Evolutionary conservation across 2,888 invertebrate genomes (phyloP).

Genomic region (Acanthosepion pharaonis): DNA sequence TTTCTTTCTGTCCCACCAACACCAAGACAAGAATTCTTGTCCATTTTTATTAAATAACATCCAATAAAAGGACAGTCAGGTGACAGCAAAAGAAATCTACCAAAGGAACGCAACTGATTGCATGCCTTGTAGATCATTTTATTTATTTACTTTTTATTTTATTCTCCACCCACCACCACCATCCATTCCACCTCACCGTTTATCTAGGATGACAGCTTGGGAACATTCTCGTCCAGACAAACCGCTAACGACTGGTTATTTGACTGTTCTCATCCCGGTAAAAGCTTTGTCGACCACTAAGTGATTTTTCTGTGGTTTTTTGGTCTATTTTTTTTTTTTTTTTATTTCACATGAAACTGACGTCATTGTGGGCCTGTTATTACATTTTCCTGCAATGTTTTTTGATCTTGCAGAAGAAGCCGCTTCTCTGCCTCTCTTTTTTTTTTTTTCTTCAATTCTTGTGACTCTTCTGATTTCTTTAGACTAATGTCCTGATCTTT

Average conservation of each 20-base stretch:
- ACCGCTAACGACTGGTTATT: background rate
- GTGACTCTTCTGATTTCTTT: conserved; percentile 15
- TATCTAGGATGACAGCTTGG: conserved; percentile 33
- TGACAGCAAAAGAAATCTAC: background rate
- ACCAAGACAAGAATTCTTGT: background rate
- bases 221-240: conserved; percentile 33
- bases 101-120: background rate
- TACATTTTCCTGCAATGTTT: background rate
- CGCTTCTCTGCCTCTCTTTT: background rate
- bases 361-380: background rate
- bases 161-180: background rate
- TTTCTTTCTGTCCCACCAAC: background rate
- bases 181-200: background rate
- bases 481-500: background rate
- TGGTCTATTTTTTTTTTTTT: background rate
- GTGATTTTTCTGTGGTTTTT: background rate
- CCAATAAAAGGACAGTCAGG: conserved; percentile 16
- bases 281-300: conserved; percentile 13
- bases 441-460: background rate
- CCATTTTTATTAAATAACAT: conserved; percentile 33
- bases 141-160: background rate
- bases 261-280: conserved; percentile 33
- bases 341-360: conserved; percentile 16
- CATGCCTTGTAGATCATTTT: conserved; percentile 33
- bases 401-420: background rate